A percentile compares a stretch with the other conserved stretches of the same genome.
Conservation (phyloP, 2,888 invertebrate genomes). For the Congeria kusceri region DNA sequence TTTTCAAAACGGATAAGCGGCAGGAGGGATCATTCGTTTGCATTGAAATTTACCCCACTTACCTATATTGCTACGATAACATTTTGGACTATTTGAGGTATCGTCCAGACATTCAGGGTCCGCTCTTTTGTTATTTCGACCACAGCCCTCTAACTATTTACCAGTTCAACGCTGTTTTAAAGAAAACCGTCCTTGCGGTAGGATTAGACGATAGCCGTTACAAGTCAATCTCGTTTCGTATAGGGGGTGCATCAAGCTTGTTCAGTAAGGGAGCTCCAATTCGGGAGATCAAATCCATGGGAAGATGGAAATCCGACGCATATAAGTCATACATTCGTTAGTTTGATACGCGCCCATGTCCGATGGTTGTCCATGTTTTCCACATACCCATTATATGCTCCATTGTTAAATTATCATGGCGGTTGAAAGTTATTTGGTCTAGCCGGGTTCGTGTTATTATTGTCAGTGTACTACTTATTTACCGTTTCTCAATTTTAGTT, state of each 20-base stretch:
- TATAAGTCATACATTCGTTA: slow-evolving; percentile 25
- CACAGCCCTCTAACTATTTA: slow-evolving; percentile 3
- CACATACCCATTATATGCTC: too few relatives aligned
- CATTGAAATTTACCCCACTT: neutral
- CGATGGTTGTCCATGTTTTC: too few relatives aligned
- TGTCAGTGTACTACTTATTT: too few relatives aligned
- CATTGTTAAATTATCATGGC: too few relatives aligned
- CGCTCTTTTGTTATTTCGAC: slow-evolving; percentile 16
- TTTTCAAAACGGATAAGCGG: neutral
- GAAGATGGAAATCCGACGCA: slow-evolving; percentile 22
- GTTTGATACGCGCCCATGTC: too few relatives aligned
- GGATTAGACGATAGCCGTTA: slow-evolving; percentile 11
- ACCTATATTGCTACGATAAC: neutral
- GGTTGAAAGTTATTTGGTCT: too few relatives aligned
- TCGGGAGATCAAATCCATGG: slow-evolving; percentile 16
- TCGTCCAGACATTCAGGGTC: neutral
- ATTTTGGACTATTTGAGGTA: neutral
- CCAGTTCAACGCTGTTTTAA: slow-evolving; percentile 10
- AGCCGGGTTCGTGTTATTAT: too few relatives aligned
- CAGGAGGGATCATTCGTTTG: neutral
- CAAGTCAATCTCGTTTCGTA: slow-evolving; percentile 31
- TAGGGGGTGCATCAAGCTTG: slow-evolving; percentile 26
- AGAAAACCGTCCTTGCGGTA: slow-evolving; percentile 7
- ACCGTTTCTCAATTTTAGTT: too few relatives aligned
- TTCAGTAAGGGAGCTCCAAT: slow-evolving; percentile 10